Evolutionary conservation across 2,888 invertebrate genomes (phyloP), one percentile per base, ranked within the genome.

Genomic region (Mythimna ferrago): DNA sequence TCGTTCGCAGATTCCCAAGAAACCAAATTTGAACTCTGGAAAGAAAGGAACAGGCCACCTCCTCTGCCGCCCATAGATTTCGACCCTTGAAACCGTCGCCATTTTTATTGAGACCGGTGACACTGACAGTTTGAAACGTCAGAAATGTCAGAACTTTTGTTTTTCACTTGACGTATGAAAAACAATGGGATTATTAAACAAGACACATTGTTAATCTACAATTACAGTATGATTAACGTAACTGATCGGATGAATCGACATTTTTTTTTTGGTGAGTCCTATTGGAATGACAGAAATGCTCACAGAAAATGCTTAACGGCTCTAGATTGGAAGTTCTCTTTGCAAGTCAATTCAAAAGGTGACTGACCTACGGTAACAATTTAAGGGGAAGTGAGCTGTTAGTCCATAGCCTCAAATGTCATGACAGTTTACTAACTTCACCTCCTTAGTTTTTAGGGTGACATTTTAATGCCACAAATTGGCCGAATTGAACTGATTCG

Each of bases 51-150:
- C 53, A 83, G 74, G 9, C 91, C 92, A 1, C 93, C 93, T 2
- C 91, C 92, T 0, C 72, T 92, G 53, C 93, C 93, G 5, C 93
- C 93, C 6, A 89, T 93, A 6, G 93, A 93, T 80, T 94, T 94
- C 65, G 91, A 92, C 73, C 56, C 62, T 56, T 81, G 61, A 81
- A 10, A 16, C 35, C 2, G 32, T 4, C 53, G 35, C 65, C 44
- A 72, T 78, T 38, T 70, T 70, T 38, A n/a, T 26, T 26, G 32
- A n/a, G 16, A n/a, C 16, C 14, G 11, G 0, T 79, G 64, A 57
- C 41, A 66, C 11, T 76, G 60, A 63, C 66, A 76, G 66, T 64
- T 72, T 5, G 1, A 57, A 65, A 70, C 26, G 41, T 78, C 81
- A 78, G 38, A 57, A 65, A 70, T n/a, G 41, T 73, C 81, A 78